Conservation (phyloP, 2,113 vertebrate species). For the Amblyornis subalaris region DNA sequence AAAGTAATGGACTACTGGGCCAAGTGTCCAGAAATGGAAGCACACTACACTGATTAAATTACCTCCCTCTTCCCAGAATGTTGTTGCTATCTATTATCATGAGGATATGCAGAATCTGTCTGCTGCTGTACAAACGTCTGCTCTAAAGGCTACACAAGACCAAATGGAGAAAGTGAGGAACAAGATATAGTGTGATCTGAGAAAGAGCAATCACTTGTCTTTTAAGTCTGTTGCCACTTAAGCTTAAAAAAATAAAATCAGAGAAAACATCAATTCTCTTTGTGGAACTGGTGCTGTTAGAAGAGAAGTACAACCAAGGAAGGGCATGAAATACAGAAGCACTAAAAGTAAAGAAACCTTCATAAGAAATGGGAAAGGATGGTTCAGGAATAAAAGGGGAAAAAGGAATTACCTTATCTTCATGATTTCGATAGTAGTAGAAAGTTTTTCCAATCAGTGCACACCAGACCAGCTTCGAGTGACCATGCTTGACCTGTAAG, state of each 20-base stretch:
- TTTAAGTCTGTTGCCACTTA: not conserved
- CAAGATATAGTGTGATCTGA: not conserved
- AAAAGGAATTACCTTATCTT: conserved; percentile 79
- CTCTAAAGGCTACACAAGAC: not conserved
- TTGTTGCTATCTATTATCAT: not conserved
- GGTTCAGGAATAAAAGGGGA: not conserved
- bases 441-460: conserved; percentile 82
- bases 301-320: not conserved
- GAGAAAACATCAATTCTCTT: not conserved
- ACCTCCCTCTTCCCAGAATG: not conserved
- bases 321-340: not conserved
- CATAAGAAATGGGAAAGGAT: not conserved
- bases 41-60: not conserved
- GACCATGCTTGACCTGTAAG: conserved; percentile 86
- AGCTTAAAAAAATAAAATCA: not conserved
- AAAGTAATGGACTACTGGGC: not conserved
- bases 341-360: not conserved
- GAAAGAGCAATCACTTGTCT: not conserved
- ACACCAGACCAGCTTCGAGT: conserved; percentile 89
- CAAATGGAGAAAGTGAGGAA: not conserved
- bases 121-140: not conserved
- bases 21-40: not conserved
- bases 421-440: conserved; percentile 86
- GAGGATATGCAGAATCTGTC: not conserved
- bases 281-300: not conserved